Evolutionary conservation across 30 jellyfish, hydroid and myxozoan genomes (phyloP), one percentile per base, ranked within the genome.

Genomic region (Chrysaora quinquecirrha): DNA sequence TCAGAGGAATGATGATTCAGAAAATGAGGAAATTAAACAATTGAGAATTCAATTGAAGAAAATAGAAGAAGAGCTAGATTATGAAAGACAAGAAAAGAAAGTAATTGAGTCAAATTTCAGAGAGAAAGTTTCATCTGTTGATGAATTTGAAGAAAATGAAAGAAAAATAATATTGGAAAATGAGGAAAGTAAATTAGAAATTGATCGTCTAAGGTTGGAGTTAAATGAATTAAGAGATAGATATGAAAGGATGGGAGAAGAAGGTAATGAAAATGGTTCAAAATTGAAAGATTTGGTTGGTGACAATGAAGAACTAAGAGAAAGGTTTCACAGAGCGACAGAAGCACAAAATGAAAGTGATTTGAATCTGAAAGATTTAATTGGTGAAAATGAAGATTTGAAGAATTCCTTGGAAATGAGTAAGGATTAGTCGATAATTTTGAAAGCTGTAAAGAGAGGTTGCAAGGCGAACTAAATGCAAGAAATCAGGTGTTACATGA

Each of bases 111-210:
- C 92, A 29, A 82, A 82, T 46, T 64, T 82, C 28, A 65, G 85
- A n/a, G 92, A 82, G 54, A 82, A 69, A 27, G 74, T 56, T 1
- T 68, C 92, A 27, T 82, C 92, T 30, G 85, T 82, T 0, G 92
- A 82, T 38, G 92, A 82, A 29, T 82, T 82, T 56, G 92, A 82
- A 54, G 92, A 74, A 29, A 62, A 69, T 34, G 92, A 82, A 31
- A 82, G 48, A 62, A 74, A 71, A 22, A 82, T 82, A 3, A 76
- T 82, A 12, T 52, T 24, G 6, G 73, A 66, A 66, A 69, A 56
- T 25, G 87, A 84, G 20, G 87, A 84, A 49, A 30, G 82, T 28
- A 34, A 52, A 28, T 60, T 30, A 28, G 94, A 84, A 34, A 72
- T 72, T 2, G 71, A 73, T 14, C 60, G 75, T 1, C 76, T 84